phyloP scores from a whole-genome alignment of 2,888 invertebrate species.

The Chloromyia formosa region DNA sequence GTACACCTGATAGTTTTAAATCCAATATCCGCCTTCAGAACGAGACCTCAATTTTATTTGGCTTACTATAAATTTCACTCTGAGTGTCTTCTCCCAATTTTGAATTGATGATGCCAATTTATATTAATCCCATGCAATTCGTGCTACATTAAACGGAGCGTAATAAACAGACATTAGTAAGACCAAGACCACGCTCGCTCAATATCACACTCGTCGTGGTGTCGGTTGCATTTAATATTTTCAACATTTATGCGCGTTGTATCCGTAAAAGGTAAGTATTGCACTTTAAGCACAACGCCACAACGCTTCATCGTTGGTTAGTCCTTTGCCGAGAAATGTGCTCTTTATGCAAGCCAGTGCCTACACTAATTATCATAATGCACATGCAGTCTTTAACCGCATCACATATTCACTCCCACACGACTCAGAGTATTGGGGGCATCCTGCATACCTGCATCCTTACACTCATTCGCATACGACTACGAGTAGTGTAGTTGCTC shows the following conservation, averaged over 20 bases:
- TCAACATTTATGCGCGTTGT: background rate
- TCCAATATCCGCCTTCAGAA: no score
- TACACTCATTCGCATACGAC: background rate
- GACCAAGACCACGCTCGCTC: no score
- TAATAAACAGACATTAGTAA: background rate
- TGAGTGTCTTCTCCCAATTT: no score
- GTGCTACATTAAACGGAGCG: background rate
- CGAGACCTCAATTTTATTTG: no score
- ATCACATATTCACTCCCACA: background rate
- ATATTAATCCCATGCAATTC: background rate
- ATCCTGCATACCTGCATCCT: no score
- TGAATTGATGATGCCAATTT: background rate
- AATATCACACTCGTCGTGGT: background rate
- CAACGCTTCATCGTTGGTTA: conserved; percentile 20
- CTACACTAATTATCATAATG: conserved; percentile 42
- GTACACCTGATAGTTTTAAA: no score
- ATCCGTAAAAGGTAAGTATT: conserved; percentile 23
- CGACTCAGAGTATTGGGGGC: background rate
- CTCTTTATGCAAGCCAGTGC: conserved; percentile 33
- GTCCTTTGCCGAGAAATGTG: conserved; percentile 6
- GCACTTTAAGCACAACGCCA: conserved; percentile 16
- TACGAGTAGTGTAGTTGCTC: conserved; percentile 15
- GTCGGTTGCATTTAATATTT: background rate
- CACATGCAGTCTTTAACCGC: conserved; percentile 28
- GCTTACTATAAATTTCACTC: no score